These are phyloP conservation scores for Lepidurus arcticus DNA, from an alignment of 1,140 invertebrate genomes.

Conservation along the genomic window DNA sequence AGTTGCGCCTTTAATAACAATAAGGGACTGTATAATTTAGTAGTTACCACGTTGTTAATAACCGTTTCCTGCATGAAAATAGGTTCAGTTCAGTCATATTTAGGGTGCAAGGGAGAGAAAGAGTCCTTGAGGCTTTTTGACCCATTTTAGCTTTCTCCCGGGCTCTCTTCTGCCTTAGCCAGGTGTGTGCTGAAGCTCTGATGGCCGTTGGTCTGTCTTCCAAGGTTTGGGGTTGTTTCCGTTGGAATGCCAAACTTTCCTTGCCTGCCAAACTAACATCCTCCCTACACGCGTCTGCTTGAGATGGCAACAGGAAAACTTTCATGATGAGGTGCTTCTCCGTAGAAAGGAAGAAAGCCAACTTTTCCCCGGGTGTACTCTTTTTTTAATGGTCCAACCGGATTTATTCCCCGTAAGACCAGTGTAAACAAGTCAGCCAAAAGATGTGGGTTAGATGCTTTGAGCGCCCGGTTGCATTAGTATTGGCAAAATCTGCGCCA, in stretches of 20 bases:
- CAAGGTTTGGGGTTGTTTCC: not conserved
- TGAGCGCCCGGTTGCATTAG: not conserved
- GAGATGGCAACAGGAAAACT: not conserved
- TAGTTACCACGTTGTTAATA: constrained; percentile 5
- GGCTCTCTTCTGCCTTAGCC: not conserved
- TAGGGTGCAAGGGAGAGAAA: not conserved
- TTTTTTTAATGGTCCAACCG: not conserved
- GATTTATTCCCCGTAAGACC: not conserved
- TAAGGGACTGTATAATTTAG: not conserved
- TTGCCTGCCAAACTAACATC: not conserved
- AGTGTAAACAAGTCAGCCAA: not conserved
- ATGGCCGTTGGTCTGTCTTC: not conserved
- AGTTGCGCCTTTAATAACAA: not conserved
- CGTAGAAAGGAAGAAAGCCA: not conserved
- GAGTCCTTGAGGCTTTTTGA: not conserved
- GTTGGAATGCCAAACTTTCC: constrained; percentile 10
- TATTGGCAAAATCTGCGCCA: not conserved
- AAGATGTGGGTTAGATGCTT: not conserved
- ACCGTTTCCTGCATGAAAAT: not conserved
- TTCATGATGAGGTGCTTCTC: not conserved
- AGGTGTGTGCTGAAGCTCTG: not conserved
- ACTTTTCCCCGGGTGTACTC: not conserved
- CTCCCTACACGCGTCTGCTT: not conserved
- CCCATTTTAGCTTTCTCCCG: not conserved
- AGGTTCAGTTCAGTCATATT: not conserved